Percentiles rank a stretch among this genome's conserved stretches.
Conservation (phyloP, 2,888 invertebrate genomes). For the Eristalinus aeneus region DNA sequence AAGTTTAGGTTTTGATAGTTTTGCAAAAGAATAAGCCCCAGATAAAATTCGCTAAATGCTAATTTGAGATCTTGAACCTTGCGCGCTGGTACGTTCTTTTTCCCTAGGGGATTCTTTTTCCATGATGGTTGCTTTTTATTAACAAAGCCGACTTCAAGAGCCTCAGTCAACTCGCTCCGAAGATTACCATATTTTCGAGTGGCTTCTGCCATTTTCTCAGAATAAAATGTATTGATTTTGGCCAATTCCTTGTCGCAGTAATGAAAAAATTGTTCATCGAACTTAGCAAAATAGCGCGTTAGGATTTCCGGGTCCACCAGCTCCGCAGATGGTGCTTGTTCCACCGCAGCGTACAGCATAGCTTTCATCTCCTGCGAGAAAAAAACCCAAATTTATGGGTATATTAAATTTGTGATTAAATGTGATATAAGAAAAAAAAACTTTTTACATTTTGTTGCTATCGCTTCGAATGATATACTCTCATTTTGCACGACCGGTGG, state of each 20-base stretch:
- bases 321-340: constrained; percentile 89
- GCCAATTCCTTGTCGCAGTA: constrained; percentile 92
- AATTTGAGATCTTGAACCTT: constrained; percentile 91
- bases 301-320: constrained; percentile 86
- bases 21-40: constrained; percentile 91
- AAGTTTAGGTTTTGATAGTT: constrained; percentile 94
- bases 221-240: constrained; percentile 94
- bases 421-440: background rate
- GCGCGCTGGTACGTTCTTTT: constrained; percentile 83
- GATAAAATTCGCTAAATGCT: constrained; percentile 94
- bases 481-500: no score
- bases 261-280: constrained; percentile 92
- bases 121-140: constrained; percentile 78
- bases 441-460: no score
- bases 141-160: constrained; percentile 79
- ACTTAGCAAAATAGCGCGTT: constrained; percentile 88
- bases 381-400: background rate
- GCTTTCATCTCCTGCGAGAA: constrained; percentile 89
- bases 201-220: constrained; percentile 94
- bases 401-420: background rate
- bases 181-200: constrained; percentile 89
- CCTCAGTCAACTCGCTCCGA: constrained; percentile 85
- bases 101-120: constrained; percentile 80
- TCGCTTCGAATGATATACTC: no score
- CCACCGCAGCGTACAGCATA: constrained; percentile 89